These are phyloP conservation scores for Frankliniella intonsa DNA, from an alignment of 2,888 invertebrate genomes.

Conservation along the genomic window DNA sequence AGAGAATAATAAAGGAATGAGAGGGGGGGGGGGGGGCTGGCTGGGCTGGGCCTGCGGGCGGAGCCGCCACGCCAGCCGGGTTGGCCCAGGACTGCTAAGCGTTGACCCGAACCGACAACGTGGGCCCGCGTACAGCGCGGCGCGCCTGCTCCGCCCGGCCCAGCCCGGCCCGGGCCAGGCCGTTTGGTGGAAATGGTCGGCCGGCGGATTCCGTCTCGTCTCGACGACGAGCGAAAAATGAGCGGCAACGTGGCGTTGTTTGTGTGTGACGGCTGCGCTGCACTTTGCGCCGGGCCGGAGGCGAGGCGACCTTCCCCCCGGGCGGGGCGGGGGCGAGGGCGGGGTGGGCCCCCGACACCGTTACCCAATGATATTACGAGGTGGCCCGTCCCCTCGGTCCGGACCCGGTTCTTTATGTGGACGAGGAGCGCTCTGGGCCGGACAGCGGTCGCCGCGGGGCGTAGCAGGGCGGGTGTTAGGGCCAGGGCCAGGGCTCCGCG, in stretches of 20 bases:
- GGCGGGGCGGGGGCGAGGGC: not conserved
- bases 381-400: not conserved
- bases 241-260: not conserved
- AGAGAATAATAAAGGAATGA: too few relatives aligned
- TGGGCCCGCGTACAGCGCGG: not conserved
- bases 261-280: not conserved
- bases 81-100: not conserved
- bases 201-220: too few relatives aligned
- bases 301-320: not conserved
- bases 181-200: not conserved
- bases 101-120: constrained; percentile 11
- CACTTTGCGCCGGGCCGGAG: not conserved
- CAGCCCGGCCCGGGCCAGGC: not conserved
- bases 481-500: too few relatives aligned
- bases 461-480: too few relatives aligned
- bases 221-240: not conserved
- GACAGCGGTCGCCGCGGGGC: too few relatives aligned
- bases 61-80: not conserved
- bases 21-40: too few relatives aligned
- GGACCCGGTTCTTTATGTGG: too few relatives aligned
- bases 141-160: not conserved
- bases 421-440: too few relatives aligned
- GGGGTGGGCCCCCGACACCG: not conserved
- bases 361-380: not conserved
- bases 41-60: not conserved